Evolutionary conservation across 2,113 vertebrate species (phyloP).

Genomic region (Cyanoderma ruficeps): DNA sequence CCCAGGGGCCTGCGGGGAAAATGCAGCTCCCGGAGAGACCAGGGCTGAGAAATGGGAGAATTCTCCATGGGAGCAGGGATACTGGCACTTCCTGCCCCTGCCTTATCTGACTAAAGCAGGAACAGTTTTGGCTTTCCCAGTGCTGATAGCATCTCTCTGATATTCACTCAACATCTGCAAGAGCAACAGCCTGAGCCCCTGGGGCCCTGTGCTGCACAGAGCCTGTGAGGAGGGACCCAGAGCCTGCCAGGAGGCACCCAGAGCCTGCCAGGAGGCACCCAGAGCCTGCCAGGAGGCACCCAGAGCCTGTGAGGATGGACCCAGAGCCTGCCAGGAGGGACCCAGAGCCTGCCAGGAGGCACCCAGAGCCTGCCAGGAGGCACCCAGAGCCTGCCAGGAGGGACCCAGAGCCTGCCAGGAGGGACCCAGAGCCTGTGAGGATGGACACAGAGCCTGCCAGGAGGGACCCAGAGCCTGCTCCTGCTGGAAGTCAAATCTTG

Average conservation of each 20-base stretch:
- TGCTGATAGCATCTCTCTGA: neutral
- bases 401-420: too few relatives aligned
- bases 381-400: too few relatives aligned
- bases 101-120: neutral
- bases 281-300: too few relatives aligned
- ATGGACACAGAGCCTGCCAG: rapidly evolving
- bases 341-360: too few relatives aligned
- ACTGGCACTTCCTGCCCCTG: neutral
- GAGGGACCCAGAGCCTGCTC: neutral
- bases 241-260: rapidly evolving
- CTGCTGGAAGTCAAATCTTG: neutral
- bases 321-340: too few relatives aligned
- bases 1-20: neutral
- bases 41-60: neutral
- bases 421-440: rapidly evolving
- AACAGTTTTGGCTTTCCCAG: neutral
- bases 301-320: too few relatives aligned
- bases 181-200: rapidly evolving
- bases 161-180: neutral
- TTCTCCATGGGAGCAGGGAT: neutral
- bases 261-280: rapidly evolving
- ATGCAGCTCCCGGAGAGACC: neutral
- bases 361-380: too few relatives aligned
- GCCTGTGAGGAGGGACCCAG: neutral
- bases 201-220: rapidly evolving